A percentile compares a stretch with the other conserved stretches of the same genome.
Evolutionary conservation across 2,797 vertebrate genomes (phyloP).

Genomic region (Psittacula derbiana): DNA sequence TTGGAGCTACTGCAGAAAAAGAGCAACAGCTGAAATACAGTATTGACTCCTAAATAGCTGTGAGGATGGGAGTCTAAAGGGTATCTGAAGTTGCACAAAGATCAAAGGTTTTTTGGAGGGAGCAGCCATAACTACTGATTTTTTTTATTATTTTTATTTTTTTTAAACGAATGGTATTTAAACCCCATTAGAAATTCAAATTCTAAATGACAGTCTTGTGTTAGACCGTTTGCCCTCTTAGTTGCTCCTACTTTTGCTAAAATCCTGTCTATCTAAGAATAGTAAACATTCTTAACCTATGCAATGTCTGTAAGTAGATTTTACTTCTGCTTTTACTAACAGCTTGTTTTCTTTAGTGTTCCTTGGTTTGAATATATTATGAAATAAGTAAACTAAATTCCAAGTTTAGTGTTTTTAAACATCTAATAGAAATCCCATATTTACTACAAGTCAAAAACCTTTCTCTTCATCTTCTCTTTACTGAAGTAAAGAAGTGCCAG

Average conservation of each 20-base stretch:
- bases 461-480: not conserved
- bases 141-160: not conserved
- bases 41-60: not conserved
- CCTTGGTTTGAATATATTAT: not conserved
- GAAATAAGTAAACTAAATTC: not conserved
- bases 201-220: not conserved
- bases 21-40: not conserved
- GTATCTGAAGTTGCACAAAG: not conserved
- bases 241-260: not conserved
- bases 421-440: not conserved
- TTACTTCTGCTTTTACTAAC: not conserved
- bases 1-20: not conserved
- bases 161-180: not conserved
- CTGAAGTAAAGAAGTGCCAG: not conserved
- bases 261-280: not conserved
- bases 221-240: not conserved
- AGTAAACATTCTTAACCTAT: not conserved
- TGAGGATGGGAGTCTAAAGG: not conserved
- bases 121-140: not conserved
- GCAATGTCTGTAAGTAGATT: not conserved
- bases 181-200: not conserved
- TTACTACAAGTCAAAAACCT: not conserved
- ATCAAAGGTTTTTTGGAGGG: not conserved
- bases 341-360: fast-evolving
- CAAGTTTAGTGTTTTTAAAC: not conserved